Evolutionary conservation across 1,140 invertebrate species (phyloP).

Genomic region (Brachionus asplanchnoidis): DNA sequence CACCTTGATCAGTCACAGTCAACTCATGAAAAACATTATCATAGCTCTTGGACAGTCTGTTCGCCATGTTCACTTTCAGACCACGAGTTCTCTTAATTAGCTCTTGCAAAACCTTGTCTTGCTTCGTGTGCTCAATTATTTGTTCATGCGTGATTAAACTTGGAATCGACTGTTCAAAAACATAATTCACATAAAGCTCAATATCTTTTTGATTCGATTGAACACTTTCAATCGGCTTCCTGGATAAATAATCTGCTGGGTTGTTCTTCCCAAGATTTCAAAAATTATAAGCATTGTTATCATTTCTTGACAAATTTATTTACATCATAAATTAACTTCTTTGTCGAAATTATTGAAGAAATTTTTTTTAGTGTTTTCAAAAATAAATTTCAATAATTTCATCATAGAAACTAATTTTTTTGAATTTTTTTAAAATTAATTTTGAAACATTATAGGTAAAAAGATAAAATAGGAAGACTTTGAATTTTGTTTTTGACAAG

Average conservation of each 20-base stretch:
- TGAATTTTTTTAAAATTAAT: too few relatives aligned
- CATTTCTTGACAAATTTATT: too few relatives aligned
- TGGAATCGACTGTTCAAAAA: background rate
- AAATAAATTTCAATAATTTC: too few relatives aligned
- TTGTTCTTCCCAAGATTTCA: too few relatives aligned
- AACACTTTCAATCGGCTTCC: background rate
- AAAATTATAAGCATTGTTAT: too few relatives aligned
- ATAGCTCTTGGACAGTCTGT: background rate
- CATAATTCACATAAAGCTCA: slow-evolving; percentile 6
- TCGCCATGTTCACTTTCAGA: background rate
- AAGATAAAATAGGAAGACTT: too few relatives aligned
- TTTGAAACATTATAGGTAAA: too few relatives aligned
- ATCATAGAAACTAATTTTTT: too few relatives aligned
- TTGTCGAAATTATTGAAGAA: too few relatives aligned
- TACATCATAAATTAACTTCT: too few relatives aligned
- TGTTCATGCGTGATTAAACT: background rate
- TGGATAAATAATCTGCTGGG: background rate
- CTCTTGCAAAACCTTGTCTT: background rate
- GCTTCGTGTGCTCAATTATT: background rate
- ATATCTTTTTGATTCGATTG: background rate
- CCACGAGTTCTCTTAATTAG: background rate
- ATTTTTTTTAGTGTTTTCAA: too few relatives aligned
- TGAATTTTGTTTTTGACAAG: too few relatives aligned
- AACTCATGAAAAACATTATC: background rate
- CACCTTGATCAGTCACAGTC: background rate